Percentiles rank a stretch among this genome's conserved stretches.
These are phyloP conservation scores for Odocoileus virginianus DNA, from an alignment of 2,113 vertebrate genomes.

Conservation along the genomic window DNA sequence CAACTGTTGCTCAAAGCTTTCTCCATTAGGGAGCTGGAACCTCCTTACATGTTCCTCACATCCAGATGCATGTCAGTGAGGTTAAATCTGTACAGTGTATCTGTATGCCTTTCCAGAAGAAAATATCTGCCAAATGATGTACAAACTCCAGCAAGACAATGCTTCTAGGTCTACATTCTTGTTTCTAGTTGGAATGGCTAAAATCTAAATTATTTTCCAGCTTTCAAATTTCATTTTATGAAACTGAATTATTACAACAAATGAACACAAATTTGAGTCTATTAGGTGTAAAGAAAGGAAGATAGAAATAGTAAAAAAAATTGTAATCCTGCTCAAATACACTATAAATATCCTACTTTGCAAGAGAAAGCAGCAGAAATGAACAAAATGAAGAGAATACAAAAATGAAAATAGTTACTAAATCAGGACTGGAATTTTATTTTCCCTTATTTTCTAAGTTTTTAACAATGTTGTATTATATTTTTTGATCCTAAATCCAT, in stretches of 20 bases:
- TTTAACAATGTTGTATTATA: not conserved
- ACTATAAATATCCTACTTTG: not conserved
- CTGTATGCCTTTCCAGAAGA: not conserved
- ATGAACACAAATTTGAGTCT: not conserved
- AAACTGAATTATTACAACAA: not conserved
- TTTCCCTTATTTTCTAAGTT: not conserved
- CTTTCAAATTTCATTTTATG: not conserved
- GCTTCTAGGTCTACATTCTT: not conserved
- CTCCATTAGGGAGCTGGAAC: not conserved
- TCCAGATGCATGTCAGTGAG: not conserved
- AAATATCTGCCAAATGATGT: not conserved
- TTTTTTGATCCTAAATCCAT: not conserved
- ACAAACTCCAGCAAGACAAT: not conserved
- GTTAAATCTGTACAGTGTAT: not conserved
- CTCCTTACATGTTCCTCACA: not conserved
- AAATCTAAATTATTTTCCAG: not conserved
- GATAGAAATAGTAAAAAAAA: not conserved
- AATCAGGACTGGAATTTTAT: not conserved
- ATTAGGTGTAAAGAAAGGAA: not conserved
- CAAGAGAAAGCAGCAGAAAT: constrained; percentile 5
- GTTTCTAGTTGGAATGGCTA: not conserved
- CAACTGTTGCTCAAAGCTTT: not conserved
- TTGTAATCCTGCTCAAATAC: not conserved
- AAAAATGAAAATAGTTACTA: not conserved
- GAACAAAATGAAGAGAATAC: not conserved